Conservation (phyloP, 2,888 invertebrate species). For the Noctuana brunneofusca region DNA sequence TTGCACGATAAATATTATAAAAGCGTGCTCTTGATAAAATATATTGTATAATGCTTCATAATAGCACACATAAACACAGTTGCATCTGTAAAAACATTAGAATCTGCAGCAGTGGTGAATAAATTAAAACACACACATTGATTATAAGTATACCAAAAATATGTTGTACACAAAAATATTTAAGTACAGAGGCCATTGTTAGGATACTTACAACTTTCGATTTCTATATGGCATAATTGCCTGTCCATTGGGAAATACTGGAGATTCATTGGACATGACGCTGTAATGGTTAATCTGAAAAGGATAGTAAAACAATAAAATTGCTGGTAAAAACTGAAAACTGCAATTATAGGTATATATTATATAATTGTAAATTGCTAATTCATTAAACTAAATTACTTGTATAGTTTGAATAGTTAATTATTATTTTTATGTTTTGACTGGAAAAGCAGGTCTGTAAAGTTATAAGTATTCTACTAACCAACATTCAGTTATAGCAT, state of each 20-base stretch:
- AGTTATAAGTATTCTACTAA: too few species aligned
- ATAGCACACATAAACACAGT: slow-evolving; percentile 31
- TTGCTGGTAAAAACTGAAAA: not conserved
- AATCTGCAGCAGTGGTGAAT: slow-evolving; percentile 26
- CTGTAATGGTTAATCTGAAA: slow-evolving; percentile 94
- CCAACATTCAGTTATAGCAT: too few species aligned
- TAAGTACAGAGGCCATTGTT: slow-evolving; percentile 41
- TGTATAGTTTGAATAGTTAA: not conserved
- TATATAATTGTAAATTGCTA: not conserved
- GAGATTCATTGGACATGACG: slow-evolving; percentile 97
- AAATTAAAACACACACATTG: slow-evolving; percentile 18
- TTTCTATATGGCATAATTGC: slow-evolving; percentile 96
- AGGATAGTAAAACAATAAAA: not conserved
- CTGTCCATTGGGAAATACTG: slow-evolving; percentile 98
- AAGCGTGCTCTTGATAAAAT: slow-evolving; percentile 46
- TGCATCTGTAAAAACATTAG: slow-evolving; percentile 25
- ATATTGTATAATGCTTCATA: slow-evolving; percentile 25
- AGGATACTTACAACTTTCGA: slow-evolving; percentile 97
- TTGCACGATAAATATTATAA: slow-evolving; percentile 40
- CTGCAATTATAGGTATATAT: not conserved
- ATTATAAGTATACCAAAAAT: not conserved
- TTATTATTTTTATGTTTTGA: not conserved
- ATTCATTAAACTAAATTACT: not conserved
- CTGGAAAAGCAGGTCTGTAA: not conserved
- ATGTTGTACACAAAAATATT: not conserved